Percentiles rank a stretch among this genome's conserved stretches.
Conservation (phyloP, 2,888 invertebrate species). For the Aplocera efformata region DNA sequence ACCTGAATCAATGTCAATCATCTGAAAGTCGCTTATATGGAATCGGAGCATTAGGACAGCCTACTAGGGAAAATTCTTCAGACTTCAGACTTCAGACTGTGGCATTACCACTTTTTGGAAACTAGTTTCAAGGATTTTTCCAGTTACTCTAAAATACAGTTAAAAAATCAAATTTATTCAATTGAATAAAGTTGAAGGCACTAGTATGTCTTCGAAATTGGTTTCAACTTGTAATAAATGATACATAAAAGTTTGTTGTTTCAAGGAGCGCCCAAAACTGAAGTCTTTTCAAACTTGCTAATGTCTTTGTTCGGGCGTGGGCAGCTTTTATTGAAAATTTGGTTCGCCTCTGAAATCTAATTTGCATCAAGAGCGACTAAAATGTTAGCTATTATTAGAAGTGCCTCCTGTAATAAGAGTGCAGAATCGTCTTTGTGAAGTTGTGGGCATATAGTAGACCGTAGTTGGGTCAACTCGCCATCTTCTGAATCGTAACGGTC, state of each 20-base stretch:
- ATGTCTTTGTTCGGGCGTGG: constrained; percentile 39
- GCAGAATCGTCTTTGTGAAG: neutral
- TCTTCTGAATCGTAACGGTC: too few relatives aligned
- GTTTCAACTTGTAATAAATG: neutral
- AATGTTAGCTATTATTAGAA: constrained; percentile 8
- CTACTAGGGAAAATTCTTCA: too few relatives aligned
- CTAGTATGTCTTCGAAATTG: constrained; percentile 3
- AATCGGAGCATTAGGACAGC: too few relatives aligned
- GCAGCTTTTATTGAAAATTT: constrained; percentile 43
- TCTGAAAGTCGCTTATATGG: too few relatives aligned
- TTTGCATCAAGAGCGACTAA: constrained; percentile 41
- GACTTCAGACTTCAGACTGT: too few relatives aligned
- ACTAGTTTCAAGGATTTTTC: neutral
- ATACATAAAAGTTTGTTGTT: constrained; percentile 33
- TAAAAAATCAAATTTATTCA: constrained; percentile 7
- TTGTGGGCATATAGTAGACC: too few relatives aligned
- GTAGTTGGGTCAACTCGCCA: too few relatives aligned
- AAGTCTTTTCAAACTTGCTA: constrained; percentile 44
- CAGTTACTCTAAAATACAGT: neutral
- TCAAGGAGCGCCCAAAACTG: constrained; percentile 22
- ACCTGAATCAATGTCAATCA: too few relatives aligned
- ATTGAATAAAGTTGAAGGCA: constrained; percentile 10
- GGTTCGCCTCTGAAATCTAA: constrained; percentile 37
- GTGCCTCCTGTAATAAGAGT: constrained; percentile 3
- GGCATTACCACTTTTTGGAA: too few relatives aligned